Evolutionary conservation across 1,140 invertebrate genomes (phyloP).

Genomic region (Charaxes varanes): DNA sequence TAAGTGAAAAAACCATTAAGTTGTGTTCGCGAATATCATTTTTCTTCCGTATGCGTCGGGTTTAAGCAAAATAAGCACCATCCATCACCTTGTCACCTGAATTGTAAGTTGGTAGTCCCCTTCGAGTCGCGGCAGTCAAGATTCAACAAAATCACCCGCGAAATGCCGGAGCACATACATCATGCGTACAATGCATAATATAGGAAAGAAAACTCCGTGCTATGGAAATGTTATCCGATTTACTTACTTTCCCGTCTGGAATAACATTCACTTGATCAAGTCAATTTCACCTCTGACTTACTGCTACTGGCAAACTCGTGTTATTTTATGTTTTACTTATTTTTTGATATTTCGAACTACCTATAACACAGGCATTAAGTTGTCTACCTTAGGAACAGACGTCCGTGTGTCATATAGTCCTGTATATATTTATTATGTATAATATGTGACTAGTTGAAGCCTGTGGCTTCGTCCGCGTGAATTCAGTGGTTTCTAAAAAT

Average conservation of each 20-base stretch:
- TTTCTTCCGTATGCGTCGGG: slow-evolving; percentile 30
- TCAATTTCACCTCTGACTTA: too few species aligned
- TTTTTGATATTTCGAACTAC: too few species aligned
- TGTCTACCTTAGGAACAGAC: too few species aligned
- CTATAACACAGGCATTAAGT: too few species aligned
- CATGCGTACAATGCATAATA: slow-evolving; percentile 55
- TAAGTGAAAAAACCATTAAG: slow-evolving; percentile 12
- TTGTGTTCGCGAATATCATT: too few species aligned
- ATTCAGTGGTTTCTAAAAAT: too few species aligned
- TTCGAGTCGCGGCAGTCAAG: slow-evolving; percentile 25
- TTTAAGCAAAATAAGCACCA: slow-evolving; percentile 37
- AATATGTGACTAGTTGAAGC: too few species aligned
- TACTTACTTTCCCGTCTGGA: slow-evolving; percentile 48
- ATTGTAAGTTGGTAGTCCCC: slow-evolving; percentile 26
- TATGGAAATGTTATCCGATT: slow-evolving; percentile 62
- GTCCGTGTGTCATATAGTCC: too few species aligned
- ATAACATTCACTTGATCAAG: slow-evolving; percentile 31
- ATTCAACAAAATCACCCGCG: slow-evolving; percentile 38
- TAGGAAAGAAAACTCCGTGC: slow-evolving; percentile 37
- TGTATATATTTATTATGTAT: too few species aligned
- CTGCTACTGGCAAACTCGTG: too few species aligned
- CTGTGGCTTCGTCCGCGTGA: too few species aligned
- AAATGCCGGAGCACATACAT: slow-evolving; percentile 58
- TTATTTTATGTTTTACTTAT: too few species aligned
- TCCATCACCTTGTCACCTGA: slow-evolving; percentile 46